Percentiles rank a stretch among this genome's conserved stretches.
Evolutionary conservation across 2,113 vertebrate species (phyloP).

Genomic region (Cebus imitator): DNA sequence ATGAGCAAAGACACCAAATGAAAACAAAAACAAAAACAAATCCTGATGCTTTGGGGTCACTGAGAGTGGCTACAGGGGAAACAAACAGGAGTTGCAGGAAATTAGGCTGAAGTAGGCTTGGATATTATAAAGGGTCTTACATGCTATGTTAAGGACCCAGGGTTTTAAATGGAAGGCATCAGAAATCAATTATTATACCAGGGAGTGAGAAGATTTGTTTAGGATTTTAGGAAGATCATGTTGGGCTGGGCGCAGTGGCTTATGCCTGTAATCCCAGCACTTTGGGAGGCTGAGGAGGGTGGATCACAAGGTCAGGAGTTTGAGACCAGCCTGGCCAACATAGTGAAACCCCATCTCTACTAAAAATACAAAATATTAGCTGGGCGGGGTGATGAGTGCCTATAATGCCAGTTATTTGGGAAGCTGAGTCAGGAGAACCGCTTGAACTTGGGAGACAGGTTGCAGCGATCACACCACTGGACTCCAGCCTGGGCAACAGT

Average conservation of each 20-base stretch:
- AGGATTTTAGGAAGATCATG: neutral
- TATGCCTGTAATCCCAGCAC: no score
- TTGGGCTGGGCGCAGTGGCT: neutral
- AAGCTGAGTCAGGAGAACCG: no score
- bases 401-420: no score
- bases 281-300: no score
- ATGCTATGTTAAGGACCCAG: neutral
- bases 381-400: no score
- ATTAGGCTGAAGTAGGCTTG: neutral
- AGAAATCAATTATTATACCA: neutral
- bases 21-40: neutral
- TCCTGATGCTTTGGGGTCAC: neutral
- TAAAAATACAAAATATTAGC: no score
- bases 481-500: no score
- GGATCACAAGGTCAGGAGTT: no score
- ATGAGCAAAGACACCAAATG: neutral
- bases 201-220: neutral
- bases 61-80: neutral
- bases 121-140: neutral
- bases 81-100: neutral
- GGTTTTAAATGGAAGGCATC: neutral
- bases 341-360: no score
- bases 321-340: no score
- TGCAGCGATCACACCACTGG: no score
- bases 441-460: no score